Evolutionary conservation across 2,113 vertebrate genomes (phyloP).

Genomic region (Syngnathus scovelli): DNA sequence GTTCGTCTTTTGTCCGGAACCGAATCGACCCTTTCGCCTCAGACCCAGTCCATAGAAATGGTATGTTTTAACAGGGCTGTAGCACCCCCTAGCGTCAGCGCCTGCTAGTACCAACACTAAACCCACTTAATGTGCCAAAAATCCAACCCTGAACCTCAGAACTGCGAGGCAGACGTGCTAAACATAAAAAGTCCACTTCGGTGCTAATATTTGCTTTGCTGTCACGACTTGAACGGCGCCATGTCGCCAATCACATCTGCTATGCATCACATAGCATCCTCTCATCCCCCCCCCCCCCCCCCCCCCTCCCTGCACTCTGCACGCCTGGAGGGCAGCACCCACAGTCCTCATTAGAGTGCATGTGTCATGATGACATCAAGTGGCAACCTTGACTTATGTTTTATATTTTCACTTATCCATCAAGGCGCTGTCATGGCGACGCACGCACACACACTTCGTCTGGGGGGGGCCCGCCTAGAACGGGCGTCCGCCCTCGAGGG

Average conservation of each 20-base stretch:
- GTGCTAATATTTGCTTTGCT: conserved; percentile 56
- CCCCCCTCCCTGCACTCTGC: conserved; percentile 14
- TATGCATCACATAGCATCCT: conserved; percentile 62
- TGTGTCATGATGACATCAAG: conserved; percentile 64
- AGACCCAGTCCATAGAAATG: no score
- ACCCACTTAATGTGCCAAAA: conserved; percentile 33
- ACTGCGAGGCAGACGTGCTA: neutral
- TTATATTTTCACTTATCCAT: conserved; percentile 63
- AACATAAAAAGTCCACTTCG: conserved; percentile 46
- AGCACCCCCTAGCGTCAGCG: no score
- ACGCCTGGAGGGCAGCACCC: conserved; percentile 50
- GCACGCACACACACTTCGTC: conserved; percentile 24
- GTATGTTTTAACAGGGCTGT: no score
- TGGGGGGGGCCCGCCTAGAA: conserved; percentile 1
- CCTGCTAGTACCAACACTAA: neutral
- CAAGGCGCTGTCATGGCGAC: conserved; percentile 50
- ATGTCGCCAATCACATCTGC: conserved; percentile 65
- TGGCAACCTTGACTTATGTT: conserved; percentile 64
- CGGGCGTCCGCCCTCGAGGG: neutral
- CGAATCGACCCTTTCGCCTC: no score
- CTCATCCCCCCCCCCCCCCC: conserved; percentile 4
- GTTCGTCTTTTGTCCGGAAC: neutral
- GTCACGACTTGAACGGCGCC: conserved; percentile 58
- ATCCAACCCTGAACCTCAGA: neutral
- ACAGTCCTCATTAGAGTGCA: conserved; percentile 67